These are phyloP conservation scores for Calypte anna DNA, from an alignment of 2,113 vertebrate species.

Conservation along the genomic window DNA sequence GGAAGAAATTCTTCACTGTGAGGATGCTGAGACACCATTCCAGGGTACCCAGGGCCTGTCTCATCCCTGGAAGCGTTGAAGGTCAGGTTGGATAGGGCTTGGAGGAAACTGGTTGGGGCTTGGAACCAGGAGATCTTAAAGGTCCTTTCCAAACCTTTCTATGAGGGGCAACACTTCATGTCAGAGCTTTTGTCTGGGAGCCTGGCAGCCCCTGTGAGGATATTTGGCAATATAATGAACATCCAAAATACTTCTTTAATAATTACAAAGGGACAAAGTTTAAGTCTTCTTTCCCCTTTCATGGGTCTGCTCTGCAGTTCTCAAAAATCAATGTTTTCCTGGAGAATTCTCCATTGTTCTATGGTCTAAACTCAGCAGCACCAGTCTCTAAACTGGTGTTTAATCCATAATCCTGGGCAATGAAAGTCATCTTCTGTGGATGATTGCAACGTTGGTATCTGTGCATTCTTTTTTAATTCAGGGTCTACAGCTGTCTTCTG, in stretches of 20 bases:
- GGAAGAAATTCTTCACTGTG: too few species aligned
- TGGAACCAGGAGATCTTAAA: too few species aligned
- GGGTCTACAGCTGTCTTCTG: background rate
- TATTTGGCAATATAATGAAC: background rate
- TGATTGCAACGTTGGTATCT: background rate
- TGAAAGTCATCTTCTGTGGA: background rate
- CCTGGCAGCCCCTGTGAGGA: background rate
- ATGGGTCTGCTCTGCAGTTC: background rate
- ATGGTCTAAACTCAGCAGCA: too few species aligned
- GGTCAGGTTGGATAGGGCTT: too few species aligned
- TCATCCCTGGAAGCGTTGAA: too few species aligned
- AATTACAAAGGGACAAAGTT: background rate
- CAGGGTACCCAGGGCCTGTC: too few species aligned
- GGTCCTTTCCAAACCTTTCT: too few species aligned
- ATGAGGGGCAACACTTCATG: background rate
- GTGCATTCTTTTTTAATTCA: background rate
- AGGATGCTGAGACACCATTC: too few species aligned
- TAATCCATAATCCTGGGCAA: background rate
- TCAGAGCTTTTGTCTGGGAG: rapidly evolving
- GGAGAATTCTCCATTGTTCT: rapidly evolving
- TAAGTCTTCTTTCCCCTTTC: background rate
- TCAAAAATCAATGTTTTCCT: background rate
- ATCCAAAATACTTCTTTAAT: background rate
- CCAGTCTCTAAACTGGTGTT: background rate
- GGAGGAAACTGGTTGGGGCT: too few species aligned